Evolutionary conservation across 2,888 invertebrate species (phyloP).

Genomic region (Apamea sordens): DNA sequence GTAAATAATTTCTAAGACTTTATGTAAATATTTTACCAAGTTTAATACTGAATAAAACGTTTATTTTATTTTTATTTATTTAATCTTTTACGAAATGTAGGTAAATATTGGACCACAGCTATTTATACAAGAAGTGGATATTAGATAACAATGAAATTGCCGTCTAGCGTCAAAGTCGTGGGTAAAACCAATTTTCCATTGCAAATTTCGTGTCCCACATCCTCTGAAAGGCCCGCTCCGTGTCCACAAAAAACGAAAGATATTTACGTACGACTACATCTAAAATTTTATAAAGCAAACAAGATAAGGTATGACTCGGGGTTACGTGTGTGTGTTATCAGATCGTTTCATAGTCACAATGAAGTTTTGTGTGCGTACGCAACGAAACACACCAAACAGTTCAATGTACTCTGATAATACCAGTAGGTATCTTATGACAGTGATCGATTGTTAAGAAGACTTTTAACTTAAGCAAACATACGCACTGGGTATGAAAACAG

Average conservation of each 20-base stretch:
- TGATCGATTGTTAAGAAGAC: conserved; percentile 88
- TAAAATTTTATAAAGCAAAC: conserved; percentile 80
- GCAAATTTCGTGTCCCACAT: conserved; percentile 43
- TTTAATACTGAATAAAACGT: too few species aligned
- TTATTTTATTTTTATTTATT: too few species aligned
- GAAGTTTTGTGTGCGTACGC: conserved; percentile 78
- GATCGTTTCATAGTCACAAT: conserved; percentile 75
- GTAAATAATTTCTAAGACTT: too few species aligned
- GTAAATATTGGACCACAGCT: conserved; percentile 10
- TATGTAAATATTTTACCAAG: too few species aligned
- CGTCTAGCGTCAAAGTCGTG: conserved; percentile 37
- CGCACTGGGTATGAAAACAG: conserved; percentile 76
- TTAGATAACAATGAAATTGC: conserved; percentile 30
- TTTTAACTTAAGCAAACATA: conserved; percentile 85
- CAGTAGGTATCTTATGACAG: conserved; percentile 81
- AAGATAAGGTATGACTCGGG: conserved; percentile 79
- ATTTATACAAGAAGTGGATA: conserved; percentile 3
- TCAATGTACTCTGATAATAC: conserved; percentile 87
- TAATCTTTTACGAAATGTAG: conserved; percentile 8
- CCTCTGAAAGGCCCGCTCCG: conserved; percentile 35
- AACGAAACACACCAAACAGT: conserved; percentile 82
- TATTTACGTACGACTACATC: conserved; percentile 61
- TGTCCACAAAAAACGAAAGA: conserved; percentile 54
- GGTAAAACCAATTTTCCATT: conserved; percentile 47
- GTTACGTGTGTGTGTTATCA: conserved; percentile 80